Evolutionary conservation across 2,113 vertebrate genomes (phyloP).

Genomic region (Polypterus bichir): DNA sequence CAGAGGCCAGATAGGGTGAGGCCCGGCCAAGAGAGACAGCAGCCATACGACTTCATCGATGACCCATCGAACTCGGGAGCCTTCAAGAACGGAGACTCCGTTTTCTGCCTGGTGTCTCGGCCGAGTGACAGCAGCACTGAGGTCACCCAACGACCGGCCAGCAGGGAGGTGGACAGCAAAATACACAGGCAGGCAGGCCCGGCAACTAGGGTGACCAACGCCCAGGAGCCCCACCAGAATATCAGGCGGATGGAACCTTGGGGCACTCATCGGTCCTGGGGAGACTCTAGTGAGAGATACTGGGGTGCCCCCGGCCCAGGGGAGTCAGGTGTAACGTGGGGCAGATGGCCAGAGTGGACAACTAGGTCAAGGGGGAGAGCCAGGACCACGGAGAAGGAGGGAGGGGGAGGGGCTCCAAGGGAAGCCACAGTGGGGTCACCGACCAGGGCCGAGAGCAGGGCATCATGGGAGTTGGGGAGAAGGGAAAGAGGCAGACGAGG

Average conservation of each 20-base stretch:
- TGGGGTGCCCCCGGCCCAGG: background rate
- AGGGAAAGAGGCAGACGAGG: too few relatives aligned
- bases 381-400: background rate
- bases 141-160: too few relatives aligned
- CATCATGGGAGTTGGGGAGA: too few relatives aligned
- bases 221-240: constrained; percentile 10
- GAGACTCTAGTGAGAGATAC: background rate
- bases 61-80: background rate
- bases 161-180: background rate
- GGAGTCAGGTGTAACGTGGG: constrained; percentile 14
- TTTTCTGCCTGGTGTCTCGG: constrained; percentile 55
- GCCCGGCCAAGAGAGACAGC: too few relatives aligned
- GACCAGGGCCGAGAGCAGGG: background rate
- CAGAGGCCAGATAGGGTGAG: too few relatives aligned
- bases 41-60: background rate
- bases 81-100: constrained; percentile 19
- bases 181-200: background rate
- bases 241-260: background rate
- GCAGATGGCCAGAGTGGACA: constrained; percentile 21
- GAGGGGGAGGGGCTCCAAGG: background rate
- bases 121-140: constrained; percentile 14
- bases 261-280: background rate
- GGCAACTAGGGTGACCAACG: constrained; percentile 8
- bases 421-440: background rate
- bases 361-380: constrained; percentile 9